Evolutionary conservation across 37 sponge, comb jelly and placozoan genomes (phyloP), one percentile per base, ranked within the genome.

Genomic region (Petrosia ficiformis): DNA sequence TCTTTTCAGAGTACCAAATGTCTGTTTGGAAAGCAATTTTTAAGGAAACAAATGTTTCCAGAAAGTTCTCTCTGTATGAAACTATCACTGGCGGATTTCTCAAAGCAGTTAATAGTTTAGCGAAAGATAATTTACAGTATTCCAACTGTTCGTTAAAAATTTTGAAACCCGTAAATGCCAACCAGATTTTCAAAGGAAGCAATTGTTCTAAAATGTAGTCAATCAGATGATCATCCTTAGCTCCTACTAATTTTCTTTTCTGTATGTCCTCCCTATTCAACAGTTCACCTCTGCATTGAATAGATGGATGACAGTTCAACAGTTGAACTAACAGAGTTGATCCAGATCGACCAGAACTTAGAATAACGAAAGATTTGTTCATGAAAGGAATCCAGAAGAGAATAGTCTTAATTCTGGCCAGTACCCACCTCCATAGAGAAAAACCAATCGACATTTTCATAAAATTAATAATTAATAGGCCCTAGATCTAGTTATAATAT

Each of bases 111-210:
- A 74, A 25, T 1, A 79, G 25, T 24, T 41, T 11, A 24, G 14
- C 10, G 32, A 79, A 6, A 30, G 56, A 32, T 14, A 79, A 28
- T 1, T 14, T 68, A 6, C 69, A 67, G 26, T 39, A 67, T 25
- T 69, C 80, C 59, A 79, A 24, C 72, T 79, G 80, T 38, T 79
- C 80, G 48, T 79, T 72, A 48, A 79, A 79, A 22, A 79, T 28
- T 42, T 79, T 79, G 34, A 79, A 79, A 39, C 80, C 80, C 5
- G 80, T 71, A 39, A n/a, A 79, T 4, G 80, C 59, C 21, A 1
- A 24, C 59, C 57, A 73, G 2, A 29, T 22, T 24, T 73, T 73
- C n/a, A 28, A 16, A 3, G 74, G 59, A 54, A 73, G 57, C 3
- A 73, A 8, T n/a, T 4, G 32, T 2, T 30, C 57, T 26, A 10